A percentile compares a stretch with the other conserved stretches of the same genome.
These are phyloP conservation scores for Dallia pectoralis DNA, from an alignment of 2,797 vertebrate species.

Conservation along the genomic window DNA sequence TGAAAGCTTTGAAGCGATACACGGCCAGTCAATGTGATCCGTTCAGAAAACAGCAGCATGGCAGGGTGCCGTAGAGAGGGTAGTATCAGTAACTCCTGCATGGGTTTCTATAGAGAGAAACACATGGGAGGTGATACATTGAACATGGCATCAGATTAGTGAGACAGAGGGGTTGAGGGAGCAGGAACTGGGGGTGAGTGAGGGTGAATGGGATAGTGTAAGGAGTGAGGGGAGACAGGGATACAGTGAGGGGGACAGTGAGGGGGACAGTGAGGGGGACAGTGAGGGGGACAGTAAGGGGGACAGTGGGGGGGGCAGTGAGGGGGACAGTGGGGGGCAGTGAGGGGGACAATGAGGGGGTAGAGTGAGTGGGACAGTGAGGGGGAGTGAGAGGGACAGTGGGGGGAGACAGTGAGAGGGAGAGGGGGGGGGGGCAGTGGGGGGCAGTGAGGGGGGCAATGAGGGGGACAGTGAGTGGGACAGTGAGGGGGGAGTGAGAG, in stretches of 20 bases:
- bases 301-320: not conserved
- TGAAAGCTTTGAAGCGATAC: constrained; percentile 3
- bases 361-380: too few relatives aligned
- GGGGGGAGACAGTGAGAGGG: not conserved
- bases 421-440: not conserved
- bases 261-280: too few relatives aligned
- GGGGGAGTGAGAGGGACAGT: not conserved
- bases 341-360: not conserved
- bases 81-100: not conserved
- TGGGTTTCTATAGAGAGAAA: not conserved
- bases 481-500: not conserved
- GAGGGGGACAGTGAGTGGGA: too few relatives aligned
- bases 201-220: not conserved
- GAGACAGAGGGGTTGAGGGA: not conserved
- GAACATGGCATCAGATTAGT: constrained; percentile 6
- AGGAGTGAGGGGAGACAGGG: not conserved
- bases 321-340: not conserved
- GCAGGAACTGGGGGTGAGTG: not conserved
- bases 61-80: not conserved
- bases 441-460: not conserved
- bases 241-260: too few relatives aligned
- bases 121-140: not conserved
- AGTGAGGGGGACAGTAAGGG: not conserved
- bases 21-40: not conserved
- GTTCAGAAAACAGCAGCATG: not conserved